Evolutionary conservation across 2,797 vertebrate genomes (phyloP).

Genomic region (Alosa sapidissima): DNA sequence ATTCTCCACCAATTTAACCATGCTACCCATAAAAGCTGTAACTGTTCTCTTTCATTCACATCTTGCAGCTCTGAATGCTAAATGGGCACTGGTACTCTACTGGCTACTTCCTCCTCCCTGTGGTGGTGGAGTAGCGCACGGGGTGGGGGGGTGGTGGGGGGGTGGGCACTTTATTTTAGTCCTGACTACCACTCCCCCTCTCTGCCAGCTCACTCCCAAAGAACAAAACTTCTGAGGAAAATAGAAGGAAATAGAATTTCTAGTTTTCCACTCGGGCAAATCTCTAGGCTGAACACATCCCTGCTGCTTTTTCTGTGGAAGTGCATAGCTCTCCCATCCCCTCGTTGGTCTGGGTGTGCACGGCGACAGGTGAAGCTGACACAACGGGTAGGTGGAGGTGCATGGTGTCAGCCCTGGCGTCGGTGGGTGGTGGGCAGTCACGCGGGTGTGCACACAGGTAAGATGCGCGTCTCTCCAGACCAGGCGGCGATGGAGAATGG

Average conservation of each 20-base stretch:
- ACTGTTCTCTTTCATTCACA: background rate
- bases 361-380: background rate
- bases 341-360: background rate
- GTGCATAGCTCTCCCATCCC: background rate
- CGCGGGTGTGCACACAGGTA: background rate
- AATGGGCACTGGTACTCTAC: background rate
- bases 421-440: background rate
- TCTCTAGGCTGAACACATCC: background rate
- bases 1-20: background rate
- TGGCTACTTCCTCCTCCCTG: background rate
- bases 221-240: background rate
- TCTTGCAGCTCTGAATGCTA: background rate
- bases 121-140: too few relatives aligned
- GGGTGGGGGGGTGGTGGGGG: background rate
- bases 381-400: background rate
- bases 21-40: background rate
- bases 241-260: background rate
- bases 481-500: slow-evolving; percentile 55
- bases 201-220: background rate
- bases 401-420: background rate
- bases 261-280: background rate
- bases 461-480: background rate
- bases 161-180: background rate
- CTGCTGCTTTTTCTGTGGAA: background rate
- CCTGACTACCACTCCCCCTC: background rate